Base-by-base conservation (phyloP, 2,888 invertebrate genomes). In the Chrysolina americana region DNA sequence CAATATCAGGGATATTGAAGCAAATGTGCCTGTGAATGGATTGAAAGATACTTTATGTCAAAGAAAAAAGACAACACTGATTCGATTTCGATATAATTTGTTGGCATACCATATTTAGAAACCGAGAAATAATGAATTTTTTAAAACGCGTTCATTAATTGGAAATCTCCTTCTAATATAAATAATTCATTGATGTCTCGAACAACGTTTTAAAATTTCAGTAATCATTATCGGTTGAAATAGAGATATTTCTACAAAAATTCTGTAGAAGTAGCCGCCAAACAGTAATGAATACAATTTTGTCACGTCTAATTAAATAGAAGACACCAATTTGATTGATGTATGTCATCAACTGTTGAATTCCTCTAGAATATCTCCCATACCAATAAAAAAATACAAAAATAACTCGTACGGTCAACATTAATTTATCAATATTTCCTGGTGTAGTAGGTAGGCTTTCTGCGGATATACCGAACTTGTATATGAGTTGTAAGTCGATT, bases 341-440 rank as follows among this genome's bases (percentile, higher is more conserved):
- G 65, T 65, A 65, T 47, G 71, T 71, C 68, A 75, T 75, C 71
- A 71, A 71, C 48, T 48, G 75, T 71, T 64, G 41, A 68, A 71
- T 72, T 70, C 69, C 44, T 50, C 53, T 28, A 71, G 53, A 65
- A 72, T 72, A 72, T 75, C 59, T 75, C 72, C 69, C 75, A 75
- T 70, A 71, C 50, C 11, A 68, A 53, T 28, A 41, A 68, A 68
- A 68, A 56, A 41, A 48, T 17, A 56, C 68, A 68, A 13, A 64
- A 64, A 44, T 62, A 64, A 75, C 69, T 73, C 59, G 65, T 65
- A 65, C 69, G n/a, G 36, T n/a, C 66, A 70, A 72, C 71, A 63
- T 72, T 69, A 75, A 75, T 75, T 70, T 70, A 72, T 68, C 70
- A 72, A 68, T 74, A 72, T 75, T 72, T 72, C 48, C 65, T 70